Conservation (phyloP, 2,888 invertebrate genomes). For the Monoplex corrugatus region DNA sequence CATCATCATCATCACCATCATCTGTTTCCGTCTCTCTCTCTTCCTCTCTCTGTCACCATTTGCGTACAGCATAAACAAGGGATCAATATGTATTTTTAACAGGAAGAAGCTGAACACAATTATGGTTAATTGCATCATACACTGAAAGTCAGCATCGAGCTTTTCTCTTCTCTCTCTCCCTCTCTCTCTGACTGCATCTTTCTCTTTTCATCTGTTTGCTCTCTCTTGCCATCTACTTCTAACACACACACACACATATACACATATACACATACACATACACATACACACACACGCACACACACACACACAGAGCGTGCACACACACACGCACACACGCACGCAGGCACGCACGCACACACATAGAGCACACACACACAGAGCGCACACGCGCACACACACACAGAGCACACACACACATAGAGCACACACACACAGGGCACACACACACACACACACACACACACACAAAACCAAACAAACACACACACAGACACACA, state of each 20-base stretch:
- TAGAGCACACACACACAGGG: no score
- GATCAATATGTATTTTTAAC: no score
- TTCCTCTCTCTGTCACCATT: not conserved
- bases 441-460: no score
- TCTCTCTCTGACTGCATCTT: not conserved
- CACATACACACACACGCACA: not conserved
- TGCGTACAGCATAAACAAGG: no score
- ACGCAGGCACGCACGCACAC: not conserved
- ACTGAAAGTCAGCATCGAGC: not conserved
- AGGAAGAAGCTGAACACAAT: no score
- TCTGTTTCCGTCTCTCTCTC: not conserved
- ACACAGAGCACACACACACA: no score
- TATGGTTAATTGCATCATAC: no score
- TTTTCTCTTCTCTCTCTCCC: not conserved
- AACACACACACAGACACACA: no score
- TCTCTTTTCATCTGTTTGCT: not conserved
- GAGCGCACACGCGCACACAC: not conserved
- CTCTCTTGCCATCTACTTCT: not conserved
- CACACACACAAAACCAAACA: no score
- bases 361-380: not conserved
- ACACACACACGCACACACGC: not conserved
- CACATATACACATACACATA: not conserved
- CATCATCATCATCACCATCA: not conserved
- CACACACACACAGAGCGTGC: not conserved
- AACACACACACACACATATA: not conserved